Evolutionary conservation across 2,888 invertebrate species (phyloP), one percentile per base, ranked within the genome.

Genomic region (Acleris laterana): DNA sequence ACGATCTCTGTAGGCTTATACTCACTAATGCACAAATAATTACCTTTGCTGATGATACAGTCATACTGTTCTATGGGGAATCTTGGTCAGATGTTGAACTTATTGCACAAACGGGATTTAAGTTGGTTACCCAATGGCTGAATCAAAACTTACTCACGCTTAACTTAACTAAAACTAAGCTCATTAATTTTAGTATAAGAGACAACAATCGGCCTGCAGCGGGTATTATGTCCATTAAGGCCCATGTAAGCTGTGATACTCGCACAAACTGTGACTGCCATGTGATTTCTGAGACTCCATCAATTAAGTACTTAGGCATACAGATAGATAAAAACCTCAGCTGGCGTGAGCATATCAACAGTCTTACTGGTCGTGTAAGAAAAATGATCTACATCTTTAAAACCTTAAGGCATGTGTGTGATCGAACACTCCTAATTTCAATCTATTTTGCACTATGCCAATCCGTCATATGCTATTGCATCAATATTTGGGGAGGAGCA

Each of bases 101-200:
- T 44, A 44, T n/a, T 44, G 44, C 44, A 16, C 44, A 44, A 44
- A 44, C n/a, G 13, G 44, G 44, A 16, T 44, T 44, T 44, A 44
- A 44, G 13, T 13, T 44, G 2, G 44, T 44, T n/a, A 44, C n/a
- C n/a, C 16, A 44, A 13, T 44, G 44, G 44, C n/a, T 44, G n/a
- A 44, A 44, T 16, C 13, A 44, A n/a, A 44, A 44, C n/a, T n/a
- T 44, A 44, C 44, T 44, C 44, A 44, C 44, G n/a, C 44, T 44
- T 44, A 44, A 44, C 44, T n/a, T 44, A 44, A 44, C 44, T 44
- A 44, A 44, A 44, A 44, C 44, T 44, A 44, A 44, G n/a, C n/a
- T 44, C n/a, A 44, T 44, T 44, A n/a, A 13, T 11, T 44, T 44
- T n/a, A 44, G 44, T 44, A n/a, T 44, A 44, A 44, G 5, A 16